A percentile compares a stretch with the other conserved stretches of the same genome.
These are phyloP conservation scores for Corythornis cristatus DNA, from an alignment of 2,113 vertebrate genomes.

Conservation along the genomic window DNA sequence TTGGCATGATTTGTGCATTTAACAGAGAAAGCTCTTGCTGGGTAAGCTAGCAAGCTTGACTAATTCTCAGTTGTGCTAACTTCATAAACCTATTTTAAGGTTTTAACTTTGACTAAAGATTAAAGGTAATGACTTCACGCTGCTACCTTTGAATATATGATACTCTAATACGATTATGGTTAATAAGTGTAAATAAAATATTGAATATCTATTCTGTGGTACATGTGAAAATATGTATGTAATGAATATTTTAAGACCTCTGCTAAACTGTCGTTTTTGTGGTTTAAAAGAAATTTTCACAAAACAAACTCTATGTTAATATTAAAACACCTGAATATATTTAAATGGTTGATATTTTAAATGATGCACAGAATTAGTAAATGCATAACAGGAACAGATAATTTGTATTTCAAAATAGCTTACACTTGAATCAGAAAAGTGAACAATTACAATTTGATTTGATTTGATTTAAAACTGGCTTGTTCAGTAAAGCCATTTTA, in stretches of 20 bases:
- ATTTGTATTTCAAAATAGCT: neutral
- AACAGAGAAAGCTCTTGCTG: conserved; percentile 78
- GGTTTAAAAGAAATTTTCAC: conserved; percentile 5
- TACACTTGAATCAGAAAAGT: neutral
- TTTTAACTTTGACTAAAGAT: conserved; percentile 77
- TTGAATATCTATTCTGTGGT: neutral
- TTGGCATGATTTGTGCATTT: conserved; percentile 77
- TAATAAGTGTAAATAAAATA: conserved; percentile 38
- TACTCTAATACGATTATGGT: neutral
- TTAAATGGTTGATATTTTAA: neutral
- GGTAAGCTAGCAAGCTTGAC: conserved; percentile 81
- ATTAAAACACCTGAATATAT: neutral
- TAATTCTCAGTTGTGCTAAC: conserved; percentile 82
- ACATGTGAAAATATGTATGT: neutral
- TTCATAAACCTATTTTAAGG: conserved; percentile 82
- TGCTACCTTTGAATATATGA: conserved; percentile 63
- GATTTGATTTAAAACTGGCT: neutral
- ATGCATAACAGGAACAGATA: neutral
- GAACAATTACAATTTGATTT: neutral
- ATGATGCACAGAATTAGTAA: neutral
- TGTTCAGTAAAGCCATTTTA: conserved; percentile 29
- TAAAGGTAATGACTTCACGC: conserved; percentile 75
- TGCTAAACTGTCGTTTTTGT: neutral
- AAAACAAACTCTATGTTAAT: neutral
- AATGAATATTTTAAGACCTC: neutral